Percentiles rank a stretch among this genome's conserved stretches.
phyloP scores from a whole-genome alignment of 2,113 vertebrate species.

The Tyto alba region DNA sequence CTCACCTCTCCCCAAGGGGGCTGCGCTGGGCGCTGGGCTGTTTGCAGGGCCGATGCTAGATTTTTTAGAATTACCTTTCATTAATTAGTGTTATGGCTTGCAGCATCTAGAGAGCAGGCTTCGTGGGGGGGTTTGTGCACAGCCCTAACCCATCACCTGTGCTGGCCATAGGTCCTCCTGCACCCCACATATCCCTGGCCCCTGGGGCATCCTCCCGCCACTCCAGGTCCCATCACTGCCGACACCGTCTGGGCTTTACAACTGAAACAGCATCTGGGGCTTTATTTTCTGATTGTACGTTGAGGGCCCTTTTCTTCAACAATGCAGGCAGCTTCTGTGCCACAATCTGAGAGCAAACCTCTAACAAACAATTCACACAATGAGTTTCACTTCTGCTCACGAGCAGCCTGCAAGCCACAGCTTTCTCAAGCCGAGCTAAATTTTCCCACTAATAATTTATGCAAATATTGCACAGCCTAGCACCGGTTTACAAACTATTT shows the following conservation, averaged over 20 bases:
- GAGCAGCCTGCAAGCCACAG: background rate
- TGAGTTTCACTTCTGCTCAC: background rate
- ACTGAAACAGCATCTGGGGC: background rate
- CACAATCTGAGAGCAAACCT: background rate
- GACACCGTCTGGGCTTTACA: background rate
- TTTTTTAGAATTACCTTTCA: background rate
- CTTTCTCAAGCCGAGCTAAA: background rate
- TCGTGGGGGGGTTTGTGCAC: background rate
- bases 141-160: background rate
- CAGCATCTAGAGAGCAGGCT: background rate
- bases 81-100: background rate
- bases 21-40: fast-evolving
- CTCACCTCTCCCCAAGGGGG: background rate
- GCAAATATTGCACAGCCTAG: conserved; percentile 1
- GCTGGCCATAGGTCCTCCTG: background rate
- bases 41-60: fast-evolving
- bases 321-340: background rate
- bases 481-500: background rate
- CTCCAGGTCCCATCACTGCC: background rate
- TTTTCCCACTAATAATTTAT: background rate
- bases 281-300: background rate
- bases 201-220: background rate
- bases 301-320: background rate
- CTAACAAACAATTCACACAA: background rate
- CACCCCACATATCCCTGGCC: background rate